Evolutionary conservation across 2,797 vertebrate species (phyloP), one percentile per base, ranked within the genome.

Genomic region (Halcyon leucocephala): DNA sequence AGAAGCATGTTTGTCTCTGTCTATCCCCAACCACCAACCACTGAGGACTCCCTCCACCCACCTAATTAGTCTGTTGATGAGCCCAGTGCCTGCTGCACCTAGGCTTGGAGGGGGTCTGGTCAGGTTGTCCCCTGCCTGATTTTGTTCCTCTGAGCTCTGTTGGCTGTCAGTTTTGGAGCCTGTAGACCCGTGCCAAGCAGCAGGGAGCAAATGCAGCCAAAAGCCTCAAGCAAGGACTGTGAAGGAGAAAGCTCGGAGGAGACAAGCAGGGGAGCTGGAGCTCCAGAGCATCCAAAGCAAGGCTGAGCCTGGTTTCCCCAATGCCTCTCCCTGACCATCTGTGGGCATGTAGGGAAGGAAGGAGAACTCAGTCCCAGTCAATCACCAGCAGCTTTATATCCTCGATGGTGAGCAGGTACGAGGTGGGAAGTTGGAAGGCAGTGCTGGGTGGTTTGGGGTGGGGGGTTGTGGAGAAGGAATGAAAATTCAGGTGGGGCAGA

Each of bases 21-120:
- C 79, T 52, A 18, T 52, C 24, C 28, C 48, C 44, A 60, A 1
- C 21, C 8, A 25, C 18, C 1, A 0, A 3, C 42, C 1, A 3
- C 61, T 14, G 14, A 46, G 33, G 39, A 24, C 31, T 64, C 51
- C 31, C 57, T 54, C 31, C 62, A 83, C 24, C 62, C 3, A 1
- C 21, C 46, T 88, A 24, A 29, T 42, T 12, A 80, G 64, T 52
- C 33, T 55, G 57, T 24, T 61, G 46, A 12, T 25, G 6, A 33
- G 31, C 39, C 20, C 26, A 3, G 2, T 22, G 37, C 2, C 9
- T 57, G 19, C 13, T 57, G 35, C 3, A 41, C 6, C 10, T 7
- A 2, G 5, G 9, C 11, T 57, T n/a, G 24, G 67, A 73, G 67
- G 7, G 13, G 15, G 4, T 33, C 29, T 62, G 35, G 4, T 51